Evolutionary conservation across 1,140 invertebrate genomes (phyloP), one percentile per base, ranked within the genome.

Genomic region (Panulirus ornatus): DNA sequence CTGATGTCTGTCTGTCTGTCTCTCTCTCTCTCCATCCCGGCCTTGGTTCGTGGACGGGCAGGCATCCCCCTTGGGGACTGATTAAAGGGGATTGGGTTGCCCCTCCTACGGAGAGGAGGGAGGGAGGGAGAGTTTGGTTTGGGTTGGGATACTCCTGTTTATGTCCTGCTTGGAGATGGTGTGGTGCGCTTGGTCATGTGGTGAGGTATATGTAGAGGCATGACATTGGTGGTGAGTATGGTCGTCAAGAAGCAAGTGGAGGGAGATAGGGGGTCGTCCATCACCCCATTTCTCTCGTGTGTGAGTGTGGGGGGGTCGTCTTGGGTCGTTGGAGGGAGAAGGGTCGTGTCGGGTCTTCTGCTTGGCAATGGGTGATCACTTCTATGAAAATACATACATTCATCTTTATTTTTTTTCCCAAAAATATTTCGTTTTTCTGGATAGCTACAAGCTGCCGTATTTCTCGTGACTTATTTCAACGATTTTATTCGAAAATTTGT

Each of bases 1-100:
- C 66, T 84, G 82, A 84, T 84, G 82, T 71, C 82, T 66, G 44
- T 84, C n/a, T n/a, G n/a, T n/a, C n/a, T n/a, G n/a, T n/a, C n/a
- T n/a, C n/a, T n/a, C n/a, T n/a, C n/a, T n/a, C 66, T 27, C 40
- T 16, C 42, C 82, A 63, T n/a, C 38, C 54, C 34, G 34, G 51
- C 76, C 76, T 51, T 51, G 76, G 76, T 79, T 79, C 76, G 34
- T 79, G 76, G 42, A n/a, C n/a, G 36, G 70, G n/a, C n/a, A n/a
- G n/a, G n/a, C n/a, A n/a, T n/a, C n/a, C 63, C 66, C 82, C 63
- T 70, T 71, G 63, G 82, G 81, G 58, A 36, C 82, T 84, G 82
- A 84, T 84, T 84, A 84, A 58, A 84, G 36, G 51, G 30, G 79
- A 27, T 16, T 58, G 54, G 82, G 19, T 54, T 58, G n/a, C 34